These are phyloP conservation scores for Clupea harengus DNA, from an alignment of 2,113 vertebrate genomes.

Conservation along the genomic window DNA sequence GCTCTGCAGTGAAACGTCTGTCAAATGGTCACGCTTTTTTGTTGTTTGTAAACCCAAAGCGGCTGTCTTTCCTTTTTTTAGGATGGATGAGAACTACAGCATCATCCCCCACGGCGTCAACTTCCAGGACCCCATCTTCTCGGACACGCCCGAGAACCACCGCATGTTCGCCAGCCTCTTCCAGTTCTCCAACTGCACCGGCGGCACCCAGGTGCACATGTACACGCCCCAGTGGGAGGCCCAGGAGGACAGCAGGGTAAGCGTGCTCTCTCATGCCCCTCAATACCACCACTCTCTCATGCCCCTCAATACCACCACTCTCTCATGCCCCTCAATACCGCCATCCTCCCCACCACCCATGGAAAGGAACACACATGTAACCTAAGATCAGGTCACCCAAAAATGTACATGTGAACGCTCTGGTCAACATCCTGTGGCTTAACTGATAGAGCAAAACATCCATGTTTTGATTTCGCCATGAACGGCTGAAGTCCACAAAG, in stretches of 20 bases:
- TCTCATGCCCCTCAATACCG: not conserved
- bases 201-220: constrained; percentile 72
- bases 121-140: constrained; percentile 81
- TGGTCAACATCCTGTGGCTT: no score
- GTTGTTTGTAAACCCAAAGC: not conserved
- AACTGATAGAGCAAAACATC: not conserved
- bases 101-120: constrained; percentile 81
- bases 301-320: no score
- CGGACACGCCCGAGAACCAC: constrained; percentile 75
- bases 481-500: not conserved
- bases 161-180: constrained; percentile 79
- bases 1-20: not conserved
- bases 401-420: not conserved
- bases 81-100: constrained; percentile 83
- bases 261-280: not conserved
- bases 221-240: constrained; percentile 76
- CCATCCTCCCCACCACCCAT: no score
- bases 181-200: constrained; percentile 80
- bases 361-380: no score
- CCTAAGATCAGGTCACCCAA: not conserved
- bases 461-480: not conserved
- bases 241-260: constrained; percentile 79
- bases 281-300: not conserved
- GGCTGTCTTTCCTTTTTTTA: constrained; percentile 46
- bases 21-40: not conserved